Evolutionary conservation across 1,140 invertebrate species (phyloP), one percentile per base, ranked within the genome.

Genomic region (Onthophagus taurus): DNA sequence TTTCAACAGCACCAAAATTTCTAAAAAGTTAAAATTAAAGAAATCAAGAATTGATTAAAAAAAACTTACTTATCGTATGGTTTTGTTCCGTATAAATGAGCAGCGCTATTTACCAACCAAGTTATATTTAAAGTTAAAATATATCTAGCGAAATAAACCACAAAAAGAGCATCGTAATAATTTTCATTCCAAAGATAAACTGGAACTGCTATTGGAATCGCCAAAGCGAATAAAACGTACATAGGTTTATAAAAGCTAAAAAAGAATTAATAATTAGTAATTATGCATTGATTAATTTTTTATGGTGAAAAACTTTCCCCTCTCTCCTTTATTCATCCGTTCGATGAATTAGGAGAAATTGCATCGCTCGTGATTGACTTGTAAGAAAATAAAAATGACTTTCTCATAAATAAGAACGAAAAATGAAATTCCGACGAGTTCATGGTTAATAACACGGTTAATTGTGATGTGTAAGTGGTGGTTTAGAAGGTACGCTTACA

Each of bases 91-190:
- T 72, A 80, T 42, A 78, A 63, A 60, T 85, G 81, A 4, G 81
- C 80, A n/a, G 71, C 70, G 43, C 83, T 87, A 63, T 94, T 95
- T 1, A 94, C 88, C 1, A 85, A 65, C 89, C 89, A 94, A 0
- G 90, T 95, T 0, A 75, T 61, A 58, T 95, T 78, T 4, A 94
- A 66, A 19, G 73, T 70, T 0, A 78, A 2, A 0, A 76, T 67
- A 57, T 89, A 90, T 29, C 89, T 73, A 11, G 79, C 64, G 20
- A 91, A 65, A 21, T 73, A 76, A 12, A 65, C 55, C 1, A 68
- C 53, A 42, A 78, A 72, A 50, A 79, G 67, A 0, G 77, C 64
- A 17, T 66, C 65, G 51, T 66, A 64, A 3, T 63, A 60, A 13
- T 66, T 69, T 57, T 87, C 83, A 13, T 78, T 76, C 74, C 82